phyloP scores from a whole-genome alignment of 1,140 invertebrate species.

The Anastrepha obliqua region DNA sequence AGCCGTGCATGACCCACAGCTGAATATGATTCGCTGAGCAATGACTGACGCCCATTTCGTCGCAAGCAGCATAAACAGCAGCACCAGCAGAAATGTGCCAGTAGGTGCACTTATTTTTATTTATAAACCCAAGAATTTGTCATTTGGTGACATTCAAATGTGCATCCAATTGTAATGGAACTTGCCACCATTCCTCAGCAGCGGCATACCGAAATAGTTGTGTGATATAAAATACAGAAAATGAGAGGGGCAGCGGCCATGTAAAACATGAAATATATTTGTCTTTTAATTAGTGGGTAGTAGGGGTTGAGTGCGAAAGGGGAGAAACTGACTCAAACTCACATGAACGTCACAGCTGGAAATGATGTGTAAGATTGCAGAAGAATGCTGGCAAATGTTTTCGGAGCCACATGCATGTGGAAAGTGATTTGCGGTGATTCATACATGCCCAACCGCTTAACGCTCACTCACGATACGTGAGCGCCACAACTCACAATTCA shows the following conservation, averaged over 20 bases:
- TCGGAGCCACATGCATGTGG: neutral
- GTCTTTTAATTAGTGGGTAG: neutral
- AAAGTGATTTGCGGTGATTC: neutral
- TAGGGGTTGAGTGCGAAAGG: neutral
- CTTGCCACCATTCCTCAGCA: neutral
- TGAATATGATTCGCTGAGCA: neutral
- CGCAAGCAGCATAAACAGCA: neutral
- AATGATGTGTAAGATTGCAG: neutral
- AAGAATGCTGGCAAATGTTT: neutral
- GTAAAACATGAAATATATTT: no score
- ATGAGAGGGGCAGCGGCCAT: neutral
- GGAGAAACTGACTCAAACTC: neutral
- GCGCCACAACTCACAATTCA: neutral
- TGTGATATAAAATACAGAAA: neutral
- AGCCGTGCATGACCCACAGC: neutral
- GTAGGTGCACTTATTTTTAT: neutral
- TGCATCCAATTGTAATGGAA: neutral
- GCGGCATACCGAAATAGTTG: neutral
- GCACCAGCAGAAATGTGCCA: neutral
- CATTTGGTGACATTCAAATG: neutral
- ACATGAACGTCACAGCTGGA: neutral
- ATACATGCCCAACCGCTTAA: neutral
- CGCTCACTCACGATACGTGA: neutral
- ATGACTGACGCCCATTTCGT: neutral
- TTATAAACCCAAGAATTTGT: neutral